Evolutionary conservation across 2,797 vertebrate genomes (phyloP).

Genomic region (Lepilemur septentrionalis): DNA sequence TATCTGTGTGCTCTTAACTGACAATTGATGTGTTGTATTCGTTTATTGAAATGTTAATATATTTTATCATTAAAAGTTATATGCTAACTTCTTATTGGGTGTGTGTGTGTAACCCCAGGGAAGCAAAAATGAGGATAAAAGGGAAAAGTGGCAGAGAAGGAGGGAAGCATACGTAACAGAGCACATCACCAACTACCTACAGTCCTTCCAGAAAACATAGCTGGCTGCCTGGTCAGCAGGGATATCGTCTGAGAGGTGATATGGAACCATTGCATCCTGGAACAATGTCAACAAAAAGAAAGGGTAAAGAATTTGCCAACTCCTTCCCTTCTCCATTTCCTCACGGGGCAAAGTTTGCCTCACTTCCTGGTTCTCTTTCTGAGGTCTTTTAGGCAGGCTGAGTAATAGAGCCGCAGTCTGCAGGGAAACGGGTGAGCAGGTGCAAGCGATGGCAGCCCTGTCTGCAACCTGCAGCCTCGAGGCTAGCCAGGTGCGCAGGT

Average conservation of each 20-base stretch:
- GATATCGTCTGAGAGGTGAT: background rate
- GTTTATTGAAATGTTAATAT: constrained; percentile 82
- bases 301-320: background rate
- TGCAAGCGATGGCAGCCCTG: background rate
- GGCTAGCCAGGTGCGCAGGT: background rate
- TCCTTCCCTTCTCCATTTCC: background rate
- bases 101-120: background rate
- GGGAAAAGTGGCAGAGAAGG: background rate
- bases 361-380: background rate
- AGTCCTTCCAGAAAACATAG: background rate
- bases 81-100: background rate
- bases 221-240: background rate
- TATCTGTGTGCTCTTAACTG: constrained; percentile 80
- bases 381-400: background rate
- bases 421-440: background rate
- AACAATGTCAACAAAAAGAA: background rate
- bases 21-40: constrained; percentile 80
- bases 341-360: background rate
- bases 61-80: constrained; percentile 79
- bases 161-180: background rate
- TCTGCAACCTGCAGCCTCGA: background rate
- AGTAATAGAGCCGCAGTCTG: background rate
- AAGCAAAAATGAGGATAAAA: background rate
- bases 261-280: background rate
- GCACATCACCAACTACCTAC: fast-evolving